Evolutionary conservation across 2,797 vertebrate genomes (phyloP).

Genomic region (Paedocypris micromegethes): DNA sequence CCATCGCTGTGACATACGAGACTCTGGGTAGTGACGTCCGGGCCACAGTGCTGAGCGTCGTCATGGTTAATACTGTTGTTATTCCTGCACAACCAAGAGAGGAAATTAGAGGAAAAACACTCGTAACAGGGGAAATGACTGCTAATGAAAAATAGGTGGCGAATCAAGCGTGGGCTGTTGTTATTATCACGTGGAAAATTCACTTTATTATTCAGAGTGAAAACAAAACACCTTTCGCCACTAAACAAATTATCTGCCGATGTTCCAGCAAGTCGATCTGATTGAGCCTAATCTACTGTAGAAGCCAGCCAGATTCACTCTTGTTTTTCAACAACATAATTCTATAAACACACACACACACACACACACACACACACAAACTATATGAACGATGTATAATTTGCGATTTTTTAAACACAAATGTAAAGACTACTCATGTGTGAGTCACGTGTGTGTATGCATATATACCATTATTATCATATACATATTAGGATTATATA

Average conservation of each 20-base stretch:
- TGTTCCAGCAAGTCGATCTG: neutral
- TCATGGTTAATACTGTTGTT: constrained; percentile 96
- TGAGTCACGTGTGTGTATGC: too few relatives aligned
- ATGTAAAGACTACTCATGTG: too few relatives aligned
- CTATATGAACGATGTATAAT: too few relatives aligned
- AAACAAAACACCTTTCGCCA: constrained; percentile 13
- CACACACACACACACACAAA: too few relatives aligned
- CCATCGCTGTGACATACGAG: constrained; percentile 95
- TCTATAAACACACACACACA: too few relatives aligned
- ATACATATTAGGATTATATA: too few relatives aligned
- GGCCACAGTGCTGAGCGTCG: constrained; percentile 90
- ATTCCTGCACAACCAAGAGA: constrained; percentile 71
- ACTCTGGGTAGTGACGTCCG: constrained; percentile 89
- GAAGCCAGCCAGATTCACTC: too few relatives aligned
- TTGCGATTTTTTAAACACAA: too few relatives aligned
- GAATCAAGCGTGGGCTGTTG: constrained; percentile 9
- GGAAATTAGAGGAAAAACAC: constrained; percentile 4
- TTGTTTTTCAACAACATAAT: too few relatives aligned
- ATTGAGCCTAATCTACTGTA: neutral
- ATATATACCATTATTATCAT: too few relatives aligned
- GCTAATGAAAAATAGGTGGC: constrained; percentile 20
- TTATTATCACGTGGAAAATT: constrained; percentile 18
- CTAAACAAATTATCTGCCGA: constrained; percentile 6
- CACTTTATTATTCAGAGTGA: constrained; percentile 7
- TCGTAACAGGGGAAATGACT: constrained; percentile 1